Evolutionary conservation across 2,888 invertebrate genomes (phyloP).

Genomic region (Stegana nigrithorax): DNA sequence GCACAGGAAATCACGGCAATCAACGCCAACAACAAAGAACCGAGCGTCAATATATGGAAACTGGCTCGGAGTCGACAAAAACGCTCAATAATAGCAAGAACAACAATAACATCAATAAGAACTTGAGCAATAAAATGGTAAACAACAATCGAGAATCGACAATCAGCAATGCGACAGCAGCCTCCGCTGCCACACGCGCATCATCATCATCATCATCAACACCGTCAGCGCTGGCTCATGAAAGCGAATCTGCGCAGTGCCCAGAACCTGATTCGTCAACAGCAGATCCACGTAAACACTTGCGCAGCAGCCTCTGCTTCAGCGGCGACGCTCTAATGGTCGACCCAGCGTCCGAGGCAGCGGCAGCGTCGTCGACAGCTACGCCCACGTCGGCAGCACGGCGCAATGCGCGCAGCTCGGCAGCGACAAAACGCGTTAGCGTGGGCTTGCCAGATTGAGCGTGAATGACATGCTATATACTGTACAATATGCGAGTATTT

Average conservation of each 20-base stretch:
- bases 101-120: conserved; percentile 40
- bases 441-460: conserved; percentile 66
- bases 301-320: conserved; percentile 66
- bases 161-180: conserved; percentile 17
- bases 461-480: not conserved
- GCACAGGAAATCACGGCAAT: conserved; percentile 54
- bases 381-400: conserved; percentile 37
- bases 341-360: conserved; percentile 35
- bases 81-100: conserved; percentile 51
- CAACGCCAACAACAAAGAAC: conserved; percentile 29
- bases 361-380: conserved; percentile 31
- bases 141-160: conserved; percentile 21
- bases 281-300: conserved; percentile 56
- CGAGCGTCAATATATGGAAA: conserved; percentile 53
- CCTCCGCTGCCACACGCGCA: conserved; percentile 14
- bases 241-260: conserved; percentile 29
- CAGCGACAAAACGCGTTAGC: conserved; percentile 62
- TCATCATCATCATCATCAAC: conserved; percentile 32
- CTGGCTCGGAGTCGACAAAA: conserved; percentile 41
- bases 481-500: not conserved
- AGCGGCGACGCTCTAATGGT: conserved; percentile 61
- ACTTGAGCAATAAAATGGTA: conserved; percentile 28
- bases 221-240: conserved; percentile 28
- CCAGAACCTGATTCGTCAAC: conserved; percentile 28
- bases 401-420: conserved; percentile 56